Percentiles rank a stretch among this genome's conserved stretches.
Evolutionary conservation across 2,888 invertebrate species (phyloP).

Genomic region (Ceriagrion tenellum): DNA sequence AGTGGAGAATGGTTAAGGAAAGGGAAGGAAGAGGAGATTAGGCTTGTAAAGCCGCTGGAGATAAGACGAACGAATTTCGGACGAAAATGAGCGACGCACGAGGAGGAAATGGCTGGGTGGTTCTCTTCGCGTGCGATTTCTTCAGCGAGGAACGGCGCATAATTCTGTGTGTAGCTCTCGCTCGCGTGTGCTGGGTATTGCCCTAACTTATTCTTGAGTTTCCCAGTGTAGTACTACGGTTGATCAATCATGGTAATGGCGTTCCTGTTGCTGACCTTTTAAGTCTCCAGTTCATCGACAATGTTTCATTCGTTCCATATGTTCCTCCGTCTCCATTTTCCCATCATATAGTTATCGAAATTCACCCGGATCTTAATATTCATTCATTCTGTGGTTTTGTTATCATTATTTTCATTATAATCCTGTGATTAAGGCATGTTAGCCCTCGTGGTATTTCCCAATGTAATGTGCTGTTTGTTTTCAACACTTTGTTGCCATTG

Average conservation of each 20-base stretch:
- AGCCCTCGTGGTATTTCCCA: no score
- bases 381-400: no score
- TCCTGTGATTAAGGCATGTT: no score
- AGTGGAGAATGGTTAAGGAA: not conserved
- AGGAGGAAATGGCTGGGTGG: not conserved
- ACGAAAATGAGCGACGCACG: not conserved
- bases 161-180: not conserved
- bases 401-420: no score
- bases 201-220: not conserved
- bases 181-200: not conserved
- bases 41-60: not conserved
- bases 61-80: constrained; percentile 2
- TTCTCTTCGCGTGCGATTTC: not conserved
- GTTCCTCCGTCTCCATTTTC: no score
- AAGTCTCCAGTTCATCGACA: not conserved
- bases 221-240: not conserved
- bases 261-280: not conserved
- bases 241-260: not conserved
- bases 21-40: not conserved
- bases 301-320: not conserved
- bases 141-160: not conserved
- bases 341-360: no score
- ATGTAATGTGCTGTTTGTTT: no score
- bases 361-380: no score
- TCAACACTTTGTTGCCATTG: no score